Base-by-base conservation (phyloP, 2,888 invertebrate species). In the Synanthedon myopaeformis region DNA sequence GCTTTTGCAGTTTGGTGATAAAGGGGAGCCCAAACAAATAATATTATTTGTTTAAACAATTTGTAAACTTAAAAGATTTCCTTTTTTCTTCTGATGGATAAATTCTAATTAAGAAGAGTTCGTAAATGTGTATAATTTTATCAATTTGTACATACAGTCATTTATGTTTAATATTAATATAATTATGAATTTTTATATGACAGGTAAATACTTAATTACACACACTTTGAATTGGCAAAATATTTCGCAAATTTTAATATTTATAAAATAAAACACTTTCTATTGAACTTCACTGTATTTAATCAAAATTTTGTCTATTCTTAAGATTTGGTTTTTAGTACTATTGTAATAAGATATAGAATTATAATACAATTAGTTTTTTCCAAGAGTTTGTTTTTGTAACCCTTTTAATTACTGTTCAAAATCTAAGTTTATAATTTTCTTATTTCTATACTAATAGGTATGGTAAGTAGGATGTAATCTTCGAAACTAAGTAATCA, bases 131-230 rank as follows among this genome's bases (percentile, higher is more conserved):
- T 23, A 69, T 76, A 75, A 78, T 79, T 77, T 78, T 80, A 78
- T 78, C 79, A 75, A 79, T 75, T 77, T 83, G 82, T 83, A 82
- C 69, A 82, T 81, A 81, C 71, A 73, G 6, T 19, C 49, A 35
- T 35, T 35, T 35, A 35, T 35, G 35, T 35, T 49, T 6, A 49
- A 17, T 14, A 17, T 17, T 17, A 49, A 61, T 58, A 58, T 56
- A 52, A 56, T 49, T 49, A 49, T 12, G 64, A 59, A 62, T 66
- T 67, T 66, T 67, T 67, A 59, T 66, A 69, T 64, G 62, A 62
- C 65, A 64, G 64, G 61, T 69, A 62, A 62, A 64, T 63, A 66
- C 58, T 10, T 35, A 35, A 35, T 35, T 35, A 35, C 28, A 4
- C 13, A 45, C n/a, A 45, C 45, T 45, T 35, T 45, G n/a, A 45